phyloP scores from a whole-genome alignment of 2,113 vertebrate species.

The Centropristis striata region DNA sequence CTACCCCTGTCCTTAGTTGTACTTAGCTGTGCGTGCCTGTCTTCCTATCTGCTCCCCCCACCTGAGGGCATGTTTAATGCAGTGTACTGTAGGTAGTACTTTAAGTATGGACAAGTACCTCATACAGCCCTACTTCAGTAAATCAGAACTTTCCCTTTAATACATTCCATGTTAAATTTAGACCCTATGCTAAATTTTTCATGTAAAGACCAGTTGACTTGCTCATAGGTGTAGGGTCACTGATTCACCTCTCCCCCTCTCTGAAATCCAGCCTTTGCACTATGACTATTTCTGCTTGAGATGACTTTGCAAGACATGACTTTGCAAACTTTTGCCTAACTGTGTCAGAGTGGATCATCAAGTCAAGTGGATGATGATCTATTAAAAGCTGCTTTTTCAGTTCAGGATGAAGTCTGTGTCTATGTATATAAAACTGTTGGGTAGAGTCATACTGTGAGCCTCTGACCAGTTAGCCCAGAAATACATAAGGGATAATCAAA shows the following conservation, averaged over 20 bases:
- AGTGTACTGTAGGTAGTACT: too few species aligned
- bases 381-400: constrained; percentile 54
- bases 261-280: constrained; percentile 46
- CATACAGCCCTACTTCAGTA: too few species aligned
- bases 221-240: background rate
- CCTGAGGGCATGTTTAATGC: too few species aligned
- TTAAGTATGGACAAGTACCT: too few species aligned
- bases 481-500: constrained; percentile 14
- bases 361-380: constrained; percentile 25
- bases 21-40: too few species aligned
- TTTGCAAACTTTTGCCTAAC: constrained; percentile 20
- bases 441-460: constrained; percentile 21
- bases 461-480: constrained; percentile 5
- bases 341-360: constrained; percentile 21
- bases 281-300: constrained; percentile 21
- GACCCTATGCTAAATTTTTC: background rate
- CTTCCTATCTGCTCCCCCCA: too few species aligned
- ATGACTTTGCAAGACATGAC: constrained; percentile 29
- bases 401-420: constrained; percentile 35
- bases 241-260: background rate
- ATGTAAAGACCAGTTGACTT: background rate
- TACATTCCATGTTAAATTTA: background rate
- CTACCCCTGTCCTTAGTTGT: too few species aligned
- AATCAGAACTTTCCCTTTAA: background rate
- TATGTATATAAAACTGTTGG: constrained; percentile 28